A percentile compares a stretch with the other conserved stretches of the same genome.
These are phyloP conservation scores for Tetanocera ferruginea DNA, from an alignment of 2,888 invertebrate genomes.

Conservation along the genomic window DNA sequence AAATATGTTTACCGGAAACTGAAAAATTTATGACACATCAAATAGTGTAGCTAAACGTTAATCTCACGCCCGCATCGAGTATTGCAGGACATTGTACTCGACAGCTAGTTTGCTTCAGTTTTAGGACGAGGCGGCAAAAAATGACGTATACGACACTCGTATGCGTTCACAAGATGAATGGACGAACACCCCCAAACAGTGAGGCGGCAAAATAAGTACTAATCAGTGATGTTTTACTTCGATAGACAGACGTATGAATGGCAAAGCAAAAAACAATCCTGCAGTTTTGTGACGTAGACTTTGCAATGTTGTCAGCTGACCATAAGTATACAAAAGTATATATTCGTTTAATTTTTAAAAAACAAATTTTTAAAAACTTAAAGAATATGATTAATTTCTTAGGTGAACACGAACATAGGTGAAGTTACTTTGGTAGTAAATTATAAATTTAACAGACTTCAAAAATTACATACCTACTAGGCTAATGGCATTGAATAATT, in stretches of 20 bases:
- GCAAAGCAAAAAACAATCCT: background rate
- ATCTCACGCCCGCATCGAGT: background rate
- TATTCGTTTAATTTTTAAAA: background rate
- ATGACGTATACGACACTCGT: background rate
- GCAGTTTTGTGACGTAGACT: background rate
- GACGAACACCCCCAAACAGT: slow-evolving; percentile 61
- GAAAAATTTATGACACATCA: background rate
- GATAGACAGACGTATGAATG: background rate
- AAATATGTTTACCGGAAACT: slow-evolving; percentile 18
- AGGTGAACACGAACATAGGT: too few relatives aligned
- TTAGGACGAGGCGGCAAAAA: background rate
- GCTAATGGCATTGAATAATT: too few relatives aligned
- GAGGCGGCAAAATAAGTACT: slow-evolving; percentile 64
- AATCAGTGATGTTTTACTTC: slow-evolving; percentile 16
- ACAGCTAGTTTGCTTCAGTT: too few relatives aligned
- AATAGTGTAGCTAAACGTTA: background rate
- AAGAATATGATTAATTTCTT: too few relatives aligned
- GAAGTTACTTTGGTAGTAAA: too few relatives aligned
- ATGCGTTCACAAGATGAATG: slow-evolving; percentile 3
- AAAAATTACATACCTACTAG: too few relatives aligned
- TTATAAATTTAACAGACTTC: too few relatives aligned
- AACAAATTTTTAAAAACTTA: too few relatives aligned
- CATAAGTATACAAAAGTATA: background rate
- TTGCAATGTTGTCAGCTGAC: slow-evolving; percentile 11
- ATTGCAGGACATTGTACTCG: background rate